Conservation (phyloP, 2,888 invertebrate genomes). For the Melolontha melolontha region DNA sequence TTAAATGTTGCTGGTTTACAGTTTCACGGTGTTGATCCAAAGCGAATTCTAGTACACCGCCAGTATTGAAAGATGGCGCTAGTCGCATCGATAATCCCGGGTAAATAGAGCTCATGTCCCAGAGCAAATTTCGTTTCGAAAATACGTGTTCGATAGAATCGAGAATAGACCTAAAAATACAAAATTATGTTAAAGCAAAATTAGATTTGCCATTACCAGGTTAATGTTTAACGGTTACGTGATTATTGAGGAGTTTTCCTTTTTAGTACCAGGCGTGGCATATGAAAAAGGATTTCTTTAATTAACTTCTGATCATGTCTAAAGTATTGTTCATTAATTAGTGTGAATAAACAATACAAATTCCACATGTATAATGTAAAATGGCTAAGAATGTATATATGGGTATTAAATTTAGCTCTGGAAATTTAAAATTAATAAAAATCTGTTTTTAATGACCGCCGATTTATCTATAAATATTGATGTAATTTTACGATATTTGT, state of each 20-base stretch:
- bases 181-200: conserved; percentile 13
- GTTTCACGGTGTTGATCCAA: conserved; percentile 72
- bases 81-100: conserved; percentile 82
- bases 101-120: conserved; percentile 80
- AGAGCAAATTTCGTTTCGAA: conserved; percentile 78
- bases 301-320: no score
- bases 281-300: no score
- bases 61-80: conserved; percentile 77
- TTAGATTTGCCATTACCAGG: conserved; percentile 6
- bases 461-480: no score
- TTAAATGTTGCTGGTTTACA: conserved; percentile 67
- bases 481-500: no score
- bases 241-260: background rate
- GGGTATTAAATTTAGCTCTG: no score
- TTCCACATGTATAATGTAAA: no score
- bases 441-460: no score
- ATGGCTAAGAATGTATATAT: no score
- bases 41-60: conserved; percentile 81
- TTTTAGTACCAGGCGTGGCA: no score
- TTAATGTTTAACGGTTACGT: background rate
- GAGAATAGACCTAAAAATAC: conserved; percentile 69
- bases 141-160: conserved; percentile 78
- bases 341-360: no score
- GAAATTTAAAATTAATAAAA: no score
- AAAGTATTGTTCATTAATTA: no score